Evolutionary conservation across 2,113 vertebrate species (phyloP).

Genomic region (Microcebus tavaratra): DNA sequence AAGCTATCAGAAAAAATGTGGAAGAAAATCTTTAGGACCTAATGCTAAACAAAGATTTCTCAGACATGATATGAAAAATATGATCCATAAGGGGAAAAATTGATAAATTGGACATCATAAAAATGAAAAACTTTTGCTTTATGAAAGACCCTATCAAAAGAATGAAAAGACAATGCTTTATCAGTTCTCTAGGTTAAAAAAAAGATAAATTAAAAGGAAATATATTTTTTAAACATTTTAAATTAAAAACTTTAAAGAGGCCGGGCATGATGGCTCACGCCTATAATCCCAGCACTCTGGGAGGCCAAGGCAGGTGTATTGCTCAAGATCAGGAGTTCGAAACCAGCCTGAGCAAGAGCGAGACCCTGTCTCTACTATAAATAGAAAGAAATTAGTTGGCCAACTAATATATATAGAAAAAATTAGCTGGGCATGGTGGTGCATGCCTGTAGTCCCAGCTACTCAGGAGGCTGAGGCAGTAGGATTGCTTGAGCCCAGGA

Average conservation of each 20-base stretch:
- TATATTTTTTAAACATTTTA: too few relatives aligned
- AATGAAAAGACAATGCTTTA: neutral
- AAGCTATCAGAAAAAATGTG: neutral
- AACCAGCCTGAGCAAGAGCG: neutral
- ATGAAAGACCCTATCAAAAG: neutral
- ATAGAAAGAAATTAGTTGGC: too few relatives aligned
- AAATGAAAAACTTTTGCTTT: neutral
- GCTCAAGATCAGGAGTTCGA: neutral
- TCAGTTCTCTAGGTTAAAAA: neutral
- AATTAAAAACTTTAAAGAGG: too few relatives aligned
- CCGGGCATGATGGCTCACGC: neutral
- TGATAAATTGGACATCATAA: neutral
- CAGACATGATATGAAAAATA: neutral
- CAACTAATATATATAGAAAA: too few relatives aligned
- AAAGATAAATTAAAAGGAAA: neutral
- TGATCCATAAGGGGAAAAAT: neutral
- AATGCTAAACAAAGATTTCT: neutral
- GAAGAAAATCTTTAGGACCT: neutral
- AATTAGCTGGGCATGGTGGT: too few relatives aligned
- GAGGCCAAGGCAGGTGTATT: neutral
- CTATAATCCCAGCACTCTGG: neutral
- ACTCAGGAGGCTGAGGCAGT: too few relatives aligned
- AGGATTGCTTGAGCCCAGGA: too few relatives aligned
- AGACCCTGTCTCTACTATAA: neutral
- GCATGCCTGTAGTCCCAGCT: too few relatives aligned